Evolutionary conservation across 2,888 invertebrate genomes (phyloP).

Genomic region (Cistogaster globosa): DNA sequence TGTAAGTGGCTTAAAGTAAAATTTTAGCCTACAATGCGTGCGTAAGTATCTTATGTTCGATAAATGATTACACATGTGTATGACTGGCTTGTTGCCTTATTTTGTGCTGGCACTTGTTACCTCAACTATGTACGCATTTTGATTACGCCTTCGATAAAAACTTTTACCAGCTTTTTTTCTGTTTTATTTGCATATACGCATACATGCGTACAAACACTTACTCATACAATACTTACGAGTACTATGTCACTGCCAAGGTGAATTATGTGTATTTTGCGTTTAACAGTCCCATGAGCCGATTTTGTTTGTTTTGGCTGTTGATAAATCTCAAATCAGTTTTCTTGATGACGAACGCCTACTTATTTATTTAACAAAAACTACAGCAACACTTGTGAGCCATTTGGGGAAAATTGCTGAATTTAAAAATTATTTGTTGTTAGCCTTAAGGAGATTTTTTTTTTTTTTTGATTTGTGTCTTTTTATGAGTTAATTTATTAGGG

Average conservation of each 20-base stretch:
- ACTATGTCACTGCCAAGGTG: conserved; percentile 68
- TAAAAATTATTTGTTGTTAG: conserved; percentile 19
- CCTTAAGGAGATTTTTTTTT: conserved; percentile 44
- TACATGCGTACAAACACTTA: conserved; percentile 27
- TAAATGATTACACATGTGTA: conserved; percentile 26
- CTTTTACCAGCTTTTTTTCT: conserved; percentile 2
- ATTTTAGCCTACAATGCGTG: conserved; percentile 37
- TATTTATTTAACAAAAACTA: conserved; percentile 39
- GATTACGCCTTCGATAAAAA: conserved; percentile 47
- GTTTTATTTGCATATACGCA: conserved; percentile 28
- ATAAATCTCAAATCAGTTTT: conserved; percentile 52
- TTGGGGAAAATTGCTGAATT: conserved; percentile 5
- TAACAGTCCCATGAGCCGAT: conserved; percentile 18
- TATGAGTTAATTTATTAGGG: conserved; percentile 29
- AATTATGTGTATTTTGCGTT: conserved; percentile 45
- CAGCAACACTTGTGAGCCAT: conserved; percentile 13
- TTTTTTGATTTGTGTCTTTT: conserved; percentile 34
- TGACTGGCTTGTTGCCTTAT: conserved; percentile 9
- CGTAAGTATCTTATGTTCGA: not conserved
- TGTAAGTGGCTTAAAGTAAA: conserved; percentile 26
- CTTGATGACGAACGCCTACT: conserved; percentile 62
- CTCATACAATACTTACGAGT: too few species aligned
- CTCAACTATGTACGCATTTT: conserved; percentile 54
- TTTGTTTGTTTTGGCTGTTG: conserved; percentile 20
- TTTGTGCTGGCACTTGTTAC: conserved; percentile 64